Conservation (phyloP, 2,797 vertebrate species). For the Rhabdomys pumilio region DNA sequence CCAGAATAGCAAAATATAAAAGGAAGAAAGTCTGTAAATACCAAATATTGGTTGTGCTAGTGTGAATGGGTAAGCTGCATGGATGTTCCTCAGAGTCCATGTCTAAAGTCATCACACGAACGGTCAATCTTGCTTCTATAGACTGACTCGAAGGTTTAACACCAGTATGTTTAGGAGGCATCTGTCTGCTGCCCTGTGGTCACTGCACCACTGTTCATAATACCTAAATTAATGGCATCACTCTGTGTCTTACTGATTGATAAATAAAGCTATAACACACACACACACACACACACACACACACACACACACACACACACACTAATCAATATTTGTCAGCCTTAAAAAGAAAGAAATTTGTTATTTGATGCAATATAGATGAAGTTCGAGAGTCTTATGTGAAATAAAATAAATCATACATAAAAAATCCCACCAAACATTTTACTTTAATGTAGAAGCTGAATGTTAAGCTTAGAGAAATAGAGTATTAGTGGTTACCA, state of each 20-base stretch:
- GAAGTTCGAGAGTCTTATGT: not conserved
- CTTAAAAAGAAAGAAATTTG: not conserved
- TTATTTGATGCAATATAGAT: not conserved
- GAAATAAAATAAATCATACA: not conserved
- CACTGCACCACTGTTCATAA: not conserved
- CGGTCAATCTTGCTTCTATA: not conserved
- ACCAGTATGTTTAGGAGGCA: not conserved
- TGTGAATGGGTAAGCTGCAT: not conserved
- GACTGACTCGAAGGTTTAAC: not conserved
- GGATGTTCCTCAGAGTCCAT: not conserved
- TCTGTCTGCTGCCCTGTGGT: accelerated
- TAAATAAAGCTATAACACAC: not conserved
- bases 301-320: not conserved
- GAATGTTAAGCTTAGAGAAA: not conserved
- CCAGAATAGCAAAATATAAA: not conserved
- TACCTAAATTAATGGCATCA: not conserved
- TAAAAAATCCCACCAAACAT: not conserved
- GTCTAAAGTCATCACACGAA: not conserved
- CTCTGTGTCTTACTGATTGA: not conserved
- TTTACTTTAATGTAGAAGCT: not conserved
- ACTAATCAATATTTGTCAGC: not conserved
- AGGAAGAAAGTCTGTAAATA: not conserved
- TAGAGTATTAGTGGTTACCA: not conserved
- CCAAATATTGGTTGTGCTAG: not conserved
- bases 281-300: not conserved